Percentiles rank a stretch among this genome's conserved stretches.
Conservation (phyloP, 2,113 vertebrate genomes). For the Serinus canaria region DNA sequence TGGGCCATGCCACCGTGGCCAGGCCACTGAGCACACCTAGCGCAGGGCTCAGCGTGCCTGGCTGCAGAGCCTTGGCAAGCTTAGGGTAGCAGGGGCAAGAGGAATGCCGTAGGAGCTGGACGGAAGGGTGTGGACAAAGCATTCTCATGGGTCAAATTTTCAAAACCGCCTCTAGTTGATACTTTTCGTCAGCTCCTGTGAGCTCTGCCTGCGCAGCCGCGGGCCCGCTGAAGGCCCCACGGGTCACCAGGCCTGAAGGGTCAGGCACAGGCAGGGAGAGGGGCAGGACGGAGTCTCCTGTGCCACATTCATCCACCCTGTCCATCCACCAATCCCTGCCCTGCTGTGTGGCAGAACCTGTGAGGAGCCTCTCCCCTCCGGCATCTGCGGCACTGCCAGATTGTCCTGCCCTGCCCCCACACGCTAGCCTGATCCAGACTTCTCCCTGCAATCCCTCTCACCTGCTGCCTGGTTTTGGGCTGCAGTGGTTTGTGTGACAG, state of each 20-base stretch:
- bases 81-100: background rate
- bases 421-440: background rate
- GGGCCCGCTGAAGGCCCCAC: background rate
- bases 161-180: background rate
- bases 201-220: background rate
- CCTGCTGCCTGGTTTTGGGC: background rate
- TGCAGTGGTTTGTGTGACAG: background rate
- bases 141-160: background rate
- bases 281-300: background rate
- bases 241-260: background rate
- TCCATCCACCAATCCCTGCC: background rate
- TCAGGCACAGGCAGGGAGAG: background rate
- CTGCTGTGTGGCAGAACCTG: rapidly evolving
- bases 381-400: background rate
- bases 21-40: background rate
- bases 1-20: rapidly evolving
- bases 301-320: rapidly evolving
- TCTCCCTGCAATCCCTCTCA: background rate
- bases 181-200: background rate
- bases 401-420: rapidly evolving
- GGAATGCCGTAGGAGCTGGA: background rate
- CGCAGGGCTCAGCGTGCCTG: background rate
- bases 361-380: rapidly evolving
- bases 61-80: background rate
- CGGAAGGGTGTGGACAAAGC: background rate